A percentile compares a stretch with the other conserved stretches of the same genome.
Evolutionary conservation across 2,113 vertebrate genomes (phyloP).

Genomic region (Centropus unirufus): DNA sequence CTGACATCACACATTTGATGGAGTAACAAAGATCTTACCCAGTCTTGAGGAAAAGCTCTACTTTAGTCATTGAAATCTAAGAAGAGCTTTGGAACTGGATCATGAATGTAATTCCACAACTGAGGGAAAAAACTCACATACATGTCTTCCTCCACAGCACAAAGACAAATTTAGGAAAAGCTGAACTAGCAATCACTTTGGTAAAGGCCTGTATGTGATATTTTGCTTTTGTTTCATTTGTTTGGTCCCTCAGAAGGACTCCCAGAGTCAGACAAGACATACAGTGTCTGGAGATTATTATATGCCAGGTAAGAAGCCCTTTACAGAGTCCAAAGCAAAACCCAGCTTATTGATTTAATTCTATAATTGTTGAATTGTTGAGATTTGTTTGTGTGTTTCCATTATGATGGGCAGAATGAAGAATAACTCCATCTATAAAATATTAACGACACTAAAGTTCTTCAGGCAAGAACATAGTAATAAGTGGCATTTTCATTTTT

Average conservation of each 20-base stretch:
- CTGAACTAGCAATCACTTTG: neutral
- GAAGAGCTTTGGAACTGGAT: neutral
- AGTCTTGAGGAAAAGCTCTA: neutral
- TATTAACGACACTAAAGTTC: slow-evolving; percentile 12
- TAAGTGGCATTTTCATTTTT: slow-evolving; percentile 15
- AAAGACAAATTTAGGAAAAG: neutral
- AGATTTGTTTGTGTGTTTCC: slow-evolving; percentile 5
- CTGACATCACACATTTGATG: neutral
- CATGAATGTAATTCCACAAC: neutral
- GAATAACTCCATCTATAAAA: slow-evolving; percentile 15
- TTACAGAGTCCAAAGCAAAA: neutral
- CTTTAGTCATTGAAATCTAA: neutral
- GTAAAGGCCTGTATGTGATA: neutral
- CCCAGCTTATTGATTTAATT: neutral
- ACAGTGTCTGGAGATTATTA: neutral
- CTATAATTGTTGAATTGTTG: neutral
- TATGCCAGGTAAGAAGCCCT: neutral
- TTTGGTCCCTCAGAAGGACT: neutral
- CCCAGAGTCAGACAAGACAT: neutral
- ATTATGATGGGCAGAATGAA: neutral
- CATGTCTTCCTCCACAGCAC: neutral
- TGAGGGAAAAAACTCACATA: neutral
- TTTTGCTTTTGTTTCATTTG: neutral
- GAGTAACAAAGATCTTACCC: neutral
- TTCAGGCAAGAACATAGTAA: slow-evolving; percentile 27